Base-by-base conservation (phyloP, 2,888 invertebrate species). In the Bellardia bayeri region DNA sequence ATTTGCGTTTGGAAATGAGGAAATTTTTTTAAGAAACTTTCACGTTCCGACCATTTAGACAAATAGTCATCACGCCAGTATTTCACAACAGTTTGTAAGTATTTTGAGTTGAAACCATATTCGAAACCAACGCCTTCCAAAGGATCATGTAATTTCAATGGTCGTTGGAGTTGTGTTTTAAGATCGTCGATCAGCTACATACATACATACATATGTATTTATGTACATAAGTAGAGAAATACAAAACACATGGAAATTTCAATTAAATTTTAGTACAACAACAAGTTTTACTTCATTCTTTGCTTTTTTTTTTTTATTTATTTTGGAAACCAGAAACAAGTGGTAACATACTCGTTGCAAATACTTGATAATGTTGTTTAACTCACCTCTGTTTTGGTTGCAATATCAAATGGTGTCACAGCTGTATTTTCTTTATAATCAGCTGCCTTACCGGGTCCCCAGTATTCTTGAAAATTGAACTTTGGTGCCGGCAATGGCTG, bases 41-140 rank as follows among this genome's bases (percentile, higher is more conserved):
- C 96, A 11, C 97, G 94, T 74, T 96, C 95, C 40, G 93, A 92
- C 96, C 96, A 97, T 64, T 94, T 94, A 82, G 94, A 93, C 90
- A 97, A 95, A 92, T 97, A 98, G 49, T 95, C 95, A 54, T 95
- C 95, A 13, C 95, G 95, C 99, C 99, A 99, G 92, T 97, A 97
- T 64, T 96, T 95, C 0, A 97, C 92, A 8, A 98, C 94, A 88
- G 95, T 94, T 13, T 95, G 94, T 5, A 98, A 93, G 87, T 96
- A 96, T 56, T 95, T 94, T 0, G 96, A 94, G 91, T 97, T 97
- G 91, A 98, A 96, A 2, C 98, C 98, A 91, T 98, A 98, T 84
- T 96, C 95, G 93, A 97, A 98, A 7, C 95, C 95, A 0, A 94
- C 93, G 69, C 95, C 95, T 92, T 97, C 96, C 68, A 97, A 91